Evolutionary conservation across 1,140 invertebrate species (phyloP), one percentile per base, ranked within the genome.

Genomic region (Anoplolepis gracilipes): DNA sequence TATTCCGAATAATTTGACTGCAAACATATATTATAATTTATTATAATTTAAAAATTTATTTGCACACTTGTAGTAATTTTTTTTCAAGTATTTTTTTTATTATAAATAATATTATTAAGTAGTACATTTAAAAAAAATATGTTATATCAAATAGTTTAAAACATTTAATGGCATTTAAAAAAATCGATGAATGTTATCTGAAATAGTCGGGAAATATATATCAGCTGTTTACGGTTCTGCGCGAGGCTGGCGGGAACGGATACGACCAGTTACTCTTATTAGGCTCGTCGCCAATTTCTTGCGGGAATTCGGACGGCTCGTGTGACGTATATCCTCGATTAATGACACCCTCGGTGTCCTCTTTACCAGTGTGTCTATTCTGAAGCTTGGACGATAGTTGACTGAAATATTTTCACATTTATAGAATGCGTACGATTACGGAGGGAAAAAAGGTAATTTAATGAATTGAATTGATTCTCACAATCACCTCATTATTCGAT

Each of bases 231-330:
- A 90, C 69, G n/a, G 92, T 78, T 81, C 93, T 91, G 67, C 93
- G 90, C 39, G 91, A 89, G 6, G 91, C 85, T 22, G 92, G 91
- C 13, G 93, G 94, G 73, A 95, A 94, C 19, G 94, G 94, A 82
- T 94, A 95, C 16, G 94, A 93, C 94, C 94, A 95, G 61, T 94
- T 94, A 55, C 86, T 90, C 88, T 92, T 94, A 8, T 61, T 86
- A 2, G 89, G 72, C 28, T 93, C 92, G 28, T 94, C 91, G 1
- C 92, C 73, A 8, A 75, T 25, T 11, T 88, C 85, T 19, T 88
- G 92, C 13, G 90, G 89, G 33, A 90, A 89, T 8, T 94, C 94
- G 13, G 91, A 86, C 10, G 84, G 36, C 6, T 94, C 93, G 61
- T 94, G 92, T 6, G 93, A 87, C 10, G 92, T 86, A 53, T 94